Conservation (phyloP, 2,888 invertebrate species). For the Eristalis intricaria region DNA sequence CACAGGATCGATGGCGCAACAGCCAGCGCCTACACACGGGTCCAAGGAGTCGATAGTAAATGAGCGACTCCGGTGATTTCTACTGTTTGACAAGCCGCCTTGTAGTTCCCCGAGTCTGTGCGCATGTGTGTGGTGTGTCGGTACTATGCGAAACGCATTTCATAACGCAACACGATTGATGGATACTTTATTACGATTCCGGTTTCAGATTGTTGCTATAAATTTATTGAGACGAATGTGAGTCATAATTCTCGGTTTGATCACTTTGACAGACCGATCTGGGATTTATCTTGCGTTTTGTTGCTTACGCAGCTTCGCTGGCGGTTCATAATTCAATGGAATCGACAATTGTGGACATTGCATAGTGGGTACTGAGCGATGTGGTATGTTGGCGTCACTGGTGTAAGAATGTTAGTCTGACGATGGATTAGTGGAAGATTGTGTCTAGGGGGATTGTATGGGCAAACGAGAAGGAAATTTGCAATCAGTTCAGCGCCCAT, state of each 20-base stretch:
- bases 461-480: too few relatives aligned
- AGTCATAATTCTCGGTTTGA: conserved; percentile 12
- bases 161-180: conserved; percentile 48
- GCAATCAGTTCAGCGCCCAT: too few relatives aligned
- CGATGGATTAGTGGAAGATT: neutral
- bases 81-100: conserved; percentile 59
- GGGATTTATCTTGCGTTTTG: neutral
- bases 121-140: neutral
- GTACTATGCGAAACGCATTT: conserved; percentile 9
- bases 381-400: neutral
- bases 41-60: conserved; percentile 41
- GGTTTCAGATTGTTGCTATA: conserved; percentile 37
- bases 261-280: neutral
- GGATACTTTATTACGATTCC: conserved; percentile 49
- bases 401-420: neutral
- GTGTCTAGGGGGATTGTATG: too few relatives aligned
- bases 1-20: conserved; percentile 29
- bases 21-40: conserved; percentile 49
- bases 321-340: neutral
- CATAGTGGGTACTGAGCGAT: neutral
- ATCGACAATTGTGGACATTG: neutral
- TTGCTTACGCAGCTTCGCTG: neutral
- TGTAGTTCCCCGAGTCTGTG: neutral
- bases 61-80: conserved; percentile 61
- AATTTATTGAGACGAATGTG: conserved; percentile 58